Evolutionary conservation across 1,140 invertebrate species (phyloP).

Genomic region (Drosophila aff.): DNA sequence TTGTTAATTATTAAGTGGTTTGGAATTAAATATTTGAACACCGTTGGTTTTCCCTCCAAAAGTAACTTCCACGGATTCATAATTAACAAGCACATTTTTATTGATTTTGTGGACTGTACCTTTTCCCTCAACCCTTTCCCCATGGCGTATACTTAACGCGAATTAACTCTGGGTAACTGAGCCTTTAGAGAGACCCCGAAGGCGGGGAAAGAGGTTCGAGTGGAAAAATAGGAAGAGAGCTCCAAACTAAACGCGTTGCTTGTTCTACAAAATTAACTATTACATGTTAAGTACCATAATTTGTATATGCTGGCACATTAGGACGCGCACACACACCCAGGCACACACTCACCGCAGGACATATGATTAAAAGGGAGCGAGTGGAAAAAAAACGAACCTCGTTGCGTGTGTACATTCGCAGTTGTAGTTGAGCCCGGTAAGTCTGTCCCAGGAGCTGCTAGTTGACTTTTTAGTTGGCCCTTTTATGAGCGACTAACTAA

Average conservation of each 20-base stretch:
- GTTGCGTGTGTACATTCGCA: conserved; percentile 27
- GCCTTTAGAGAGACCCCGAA: conserved; percentile 4
- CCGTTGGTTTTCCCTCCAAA: no score
- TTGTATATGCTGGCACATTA: conserved; percentile 49
- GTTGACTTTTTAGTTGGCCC: conserved; percentile 46
- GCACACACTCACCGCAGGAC: conserved; percentile 10
- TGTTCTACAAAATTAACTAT: conserved; percentile 54
- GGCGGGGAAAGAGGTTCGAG: background rate
- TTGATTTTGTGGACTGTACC: background rate
- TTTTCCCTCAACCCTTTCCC: background rate
- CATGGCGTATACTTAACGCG: conserved; percentile 42
- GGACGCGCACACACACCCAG: background rate
- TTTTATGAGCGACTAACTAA: conserved; percentile 76
- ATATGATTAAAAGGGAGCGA: conserved; percentile 36
- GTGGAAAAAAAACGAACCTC: background rate
- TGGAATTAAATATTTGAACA: background rate
- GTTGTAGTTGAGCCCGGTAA: conserved; percentile 16
- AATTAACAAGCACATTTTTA: background rate
- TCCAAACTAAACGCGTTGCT: conserved; percentile 42
- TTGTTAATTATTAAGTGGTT: background rate
- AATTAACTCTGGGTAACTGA: conserved; percentile 31
- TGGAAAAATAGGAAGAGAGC: conserved; percentile 9
- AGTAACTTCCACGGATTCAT: background rate
- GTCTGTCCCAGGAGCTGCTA: conserved; percentile 29
- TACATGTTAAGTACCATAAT: conserved; percentile 53